Conservation (phyloP, 2,113 vertebrate genomes). For the Cyanocitta stelleri region DNA sequence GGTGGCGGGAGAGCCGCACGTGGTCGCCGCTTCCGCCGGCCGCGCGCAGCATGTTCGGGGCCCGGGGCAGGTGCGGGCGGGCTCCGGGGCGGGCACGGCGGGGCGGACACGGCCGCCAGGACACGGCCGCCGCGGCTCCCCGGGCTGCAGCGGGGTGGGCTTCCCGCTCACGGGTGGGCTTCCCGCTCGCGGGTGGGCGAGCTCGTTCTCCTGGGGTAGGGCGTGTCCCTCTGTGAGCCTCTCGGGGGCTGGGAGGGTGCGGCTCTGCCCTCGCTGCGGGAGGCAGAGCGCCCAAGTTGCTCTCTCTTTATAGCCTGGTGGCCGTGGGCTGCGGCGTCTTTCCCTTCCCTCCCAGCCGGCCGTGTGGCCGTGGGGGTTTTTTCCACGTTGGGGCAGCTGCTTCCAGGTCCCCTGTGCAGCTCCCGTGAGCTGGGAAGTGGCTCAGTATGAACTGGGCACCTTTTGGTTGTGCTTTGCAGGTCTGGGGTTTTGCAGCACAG, state of each 20-base stretch:
- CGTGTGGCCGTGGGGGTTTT: rapidly evolving
- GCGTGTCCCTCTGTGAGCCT: background rate
- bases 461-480: rapidly evolving
- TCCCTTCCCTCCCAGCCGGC: rapidly evolving
- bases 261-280: too few species aligned
- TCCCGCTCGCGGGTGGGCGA: rapidly evolving
- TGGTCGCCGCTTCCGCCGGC: background rate
- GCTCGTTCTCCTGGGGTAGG: too few species aligned
- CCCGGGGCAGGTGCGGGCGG: background rate
- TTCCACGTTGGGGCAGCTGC: rapidly evolving
- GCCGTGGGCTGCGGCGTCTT: background rate
- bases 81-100: too few species aligned
- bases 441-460: rapidly evolving
- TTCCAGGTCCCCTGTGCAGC: background rate
- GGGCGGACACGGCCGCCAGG: too few species aligned
- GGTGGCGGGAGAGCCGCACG: background rate
- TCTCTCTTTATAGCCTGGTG: background rate
- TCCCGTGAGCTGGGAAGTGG: rapidly evolving
- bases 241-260: rapidly evolving
- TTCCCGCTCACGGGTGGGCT: rapidly evolving
- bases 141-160: rapidly evolving
- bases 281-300: rapidly evolving
- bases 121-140: rapidly evolving
- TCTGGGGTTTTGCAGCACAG: background rate
- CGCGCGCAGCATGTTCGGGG: background rate